Evolutionary conservation across 2,113 vertebrate species (phyloP).

Genomic region (Calyptommatus sinebrachiatus): DNA sequence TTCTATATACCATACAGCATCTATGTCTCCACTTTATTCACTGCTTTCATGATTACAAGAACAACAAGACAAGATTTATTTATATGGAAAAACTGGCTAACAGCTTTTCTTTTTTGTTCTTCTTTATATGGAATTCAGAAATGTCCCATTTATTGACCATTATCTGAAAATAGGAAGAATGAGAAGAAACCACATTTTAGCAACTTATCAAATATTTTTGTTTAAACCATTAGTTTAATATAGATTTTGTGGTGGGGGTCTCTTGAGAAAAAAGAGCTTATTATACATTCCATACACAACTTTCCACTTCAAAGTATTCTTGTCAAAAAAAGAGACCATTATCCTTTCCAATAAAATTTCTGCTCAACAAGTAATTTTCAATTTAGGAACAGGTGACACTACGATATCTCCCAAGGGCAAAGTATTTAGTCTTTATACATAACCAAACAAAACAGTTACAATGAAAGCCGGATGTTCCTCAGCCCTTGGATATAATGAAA

Average conservation of each 20-base stretch:
- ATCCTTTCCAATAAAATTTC: conserved; percentile 67
- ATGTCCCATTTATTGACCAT: neutral
- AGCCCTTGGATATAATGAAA: conserved; percentile 64
- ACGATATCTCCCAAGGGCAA: conserved; percentile 63
- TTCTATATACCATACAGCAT: too few relatives aligned
- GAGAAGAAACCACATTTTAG: conserved; percentile 31
- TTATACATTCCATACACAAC: conserved; percentile 73
- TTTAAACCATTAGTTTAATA: conserved; percentile 65
- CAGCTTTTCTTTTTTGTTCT: too few relatives aligned
- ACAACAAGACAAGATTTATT: neutral
- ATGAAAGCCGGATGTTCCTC: conserved; percentile 71
- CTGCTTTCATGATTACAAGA: neutral
- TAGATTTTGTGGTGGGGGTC: conserved; percentile 64
- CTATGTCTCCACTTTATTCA: neutral
- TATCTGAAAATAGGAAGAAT: conserved; percentile 31
- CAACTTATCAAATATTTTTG: conserved; percentile 59
- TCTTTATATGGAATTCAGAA: neutral
- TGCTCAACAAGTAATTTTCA: conserved; percentile 71
- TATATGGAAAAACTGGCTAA: too few relatives aligned
- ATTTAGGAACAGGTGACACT: conserved; percentile 70
- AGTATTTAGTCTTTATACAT: conserved; percentile 58
- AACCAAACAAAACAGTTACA: conserved; percentile 64
- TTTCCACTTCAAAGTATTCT: conserved; percentile 70
- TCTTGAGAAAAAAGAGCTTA: conserved; percentile 67
- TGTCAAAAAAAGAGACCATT: conserved; percentile 48